phyloP scores from a whole-genome alignment of 2,113 vertebrate species.

The Equus quagga region DNA sequence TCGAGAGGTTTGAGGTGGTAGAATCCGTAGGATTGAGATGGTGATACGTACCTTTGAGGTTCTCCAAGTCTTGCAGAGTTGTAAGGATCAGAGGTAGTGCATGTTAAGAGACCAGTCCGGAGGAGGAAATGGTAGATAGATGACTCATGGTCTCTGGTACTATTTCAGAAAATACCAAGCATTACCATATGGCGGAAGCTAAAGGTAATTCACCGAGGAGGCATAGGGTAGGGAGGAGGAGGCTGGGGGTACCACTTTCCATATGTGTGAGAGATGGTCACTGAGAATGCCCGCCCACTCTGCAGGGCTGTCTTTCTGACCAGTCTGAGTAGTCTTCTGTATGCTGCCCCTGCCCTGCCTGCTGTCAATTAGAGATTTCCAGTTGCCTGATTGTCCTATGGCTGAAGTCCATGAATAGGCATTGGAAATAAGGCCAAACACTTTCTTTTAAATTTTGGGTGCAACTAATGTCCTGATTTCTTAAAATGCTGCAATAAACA shows the following conservation, averaged over 20 bases:
- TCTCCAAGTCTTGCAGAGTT: neutral
- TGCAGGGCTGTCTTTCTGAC: neutral
- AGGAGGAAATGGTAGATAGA: neutral
- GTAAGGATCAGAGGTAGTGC: neutral
- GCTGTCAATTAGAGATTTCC: neutral
- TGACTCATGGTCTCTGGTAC: neutral
- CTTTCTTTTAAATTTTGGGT: neutral
- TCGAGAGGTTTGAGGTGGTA: neutral
- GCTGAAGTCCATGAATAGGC: neutral
- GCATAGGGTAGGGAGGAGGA: neutral
- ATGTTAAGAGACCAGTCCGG: neutral
- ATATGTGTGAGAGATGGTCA: neutral
- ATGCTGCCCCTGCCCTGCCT: neutral
- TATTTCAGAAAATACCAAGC: conserved; percentile 6
- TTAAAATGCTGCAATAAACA: neutral
- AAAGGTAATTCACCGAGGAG: neutral
- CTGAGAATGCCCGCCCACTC: neutral
- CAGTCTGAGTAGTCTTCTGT: neutral
- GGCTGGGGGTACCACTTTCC: neutral
- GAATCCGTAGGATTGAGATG: neutral
- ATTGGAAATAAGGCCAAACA: neutral
- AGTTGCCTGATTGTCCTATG: too few relatives aligned
- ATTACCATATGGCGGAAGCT: neutral
- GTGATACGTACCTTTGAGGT: neutral
- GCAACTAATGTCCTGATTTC: neutral